Percentiles rank a stretch among this genome's conserved stretches.
phyloP scores from a whole-genome alignment of 2,888 invertebrate species.

The Orthosia incerta region DNA sequence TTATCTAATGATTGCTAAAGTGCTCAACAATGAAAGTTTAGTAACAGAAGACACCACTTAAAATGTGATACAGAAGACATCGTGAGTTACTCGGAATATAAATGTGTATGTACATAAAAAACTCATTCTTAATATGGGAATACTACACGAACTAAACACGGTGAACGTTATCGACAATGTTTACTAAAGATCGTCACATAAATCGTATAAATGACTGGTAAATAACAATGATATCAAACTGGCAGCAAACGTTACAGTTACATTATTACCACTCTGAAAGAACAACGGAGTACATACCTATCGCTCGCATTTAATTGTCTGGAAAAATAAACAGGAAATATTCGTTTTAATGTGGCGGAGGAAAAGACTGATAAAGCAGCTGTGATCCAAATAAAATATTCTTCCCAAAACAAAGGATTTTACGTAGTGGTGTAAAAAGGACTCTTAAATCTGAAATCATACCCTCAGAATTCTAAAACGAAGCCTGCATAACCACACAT shows the following conservation, averaged over 20 bases:
- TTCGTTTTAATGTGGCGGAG: slow-evolving; percentile 12
- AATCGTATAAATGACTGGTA: slow-evolving; percentile 35
- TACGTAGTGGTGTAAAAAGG: neutral
- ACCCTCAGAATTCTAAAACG: neutral
- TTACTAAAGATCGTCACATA: slow-evolving; percentile 25
- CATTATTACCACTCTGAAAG: slow-evolving; percentile 29
- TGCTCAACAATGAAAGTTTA: slow-evolving; percentile 30
- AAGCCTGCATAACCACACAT: slow-evolving; percentile 7
- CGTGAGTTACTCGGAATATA: slow-evolving; percentile 5
- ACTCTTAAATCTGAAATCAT: neutral
- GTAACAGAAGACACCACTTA: slow-evolving; percentile 14
- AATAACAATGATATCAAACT: slow-evolving; percentile 51
- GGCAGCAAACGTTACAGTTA: slow-evolving; percentile 37
- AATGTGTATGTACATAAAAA: slow-evolving; percentile 9
- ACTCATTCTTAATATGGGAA: slow-evolving; percentile 30
- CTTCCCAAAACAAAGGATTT: neutral
- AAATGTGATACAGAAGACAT: slow-evolving; percentile 9
- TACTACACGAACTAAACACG: slow-evolving; percentile 34
- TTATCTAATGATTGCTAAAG: slow-evolving; percentile 22
- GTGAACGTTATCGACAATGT: slow-evolving; percentile 48
- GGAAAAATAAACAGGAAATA: slow-evolving; percentile 57
- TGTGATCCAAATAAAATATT: neutral
- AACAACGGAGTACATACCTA: slow-evolving; percentile 48
- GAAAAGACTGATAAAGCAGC: slow-evolving; percentile 11
- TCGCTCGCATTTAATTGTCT: slow-evolving; percentile 50